Evolutionary conservation across 1,140 invertebrate species (phyloP), one percentile per base, ranked within the genome.

Genomic region (Cyrtorhinus lividipennis): DNA sequence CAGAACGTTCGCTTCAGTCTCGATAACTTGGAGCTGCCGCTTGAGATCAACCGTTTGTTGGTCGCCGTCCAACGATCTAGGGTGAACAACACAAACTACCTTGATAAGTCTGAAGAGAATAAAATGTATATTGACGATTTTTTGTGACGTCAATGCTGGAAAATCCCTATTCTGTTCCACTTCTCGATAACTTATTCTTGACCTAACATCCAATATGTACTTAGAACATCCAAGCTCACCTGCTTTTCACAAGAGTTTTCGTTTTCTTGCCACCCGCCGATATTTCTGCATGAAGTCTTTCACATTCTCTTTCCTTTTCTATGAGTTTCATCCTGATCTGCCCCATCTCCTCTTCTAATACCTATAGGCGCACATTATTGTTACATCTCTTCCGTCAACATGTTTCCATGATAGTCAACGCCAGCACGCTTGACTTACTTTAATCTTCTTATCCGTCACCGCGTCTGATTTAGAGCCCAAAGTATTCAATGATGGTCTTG

Each of bases 251-350:
- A 68, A 80, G 72, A 27, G 76, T 77, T 71, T 83, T 82, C 22
- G 78, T 76, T 73, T 81, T 80, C 71, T 81, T 81, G 67, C 83
- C 79, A 18, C 77, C 75, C 12, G 82, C 60, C 65, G 78, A 80
- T 18, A 88, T 70, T 74, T 90, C 85, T 1, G 83, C 79, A 66
- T 86, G 79, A 46, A 91, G 72, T 62, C 83, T 77, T 75, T 90
- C 86, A 69, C 85, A 82, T 67, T 88, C 85, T 69, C 86, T 77
- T 72, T 92, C 88, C 71, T 90, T 91, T 74, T 91, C 88, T 61
- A 87, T 83, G 1, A 92, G 69, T 71, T 87, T 87, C 69, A 84
- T 84, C 65, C 85, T 77, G 18, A 90, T 72, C 67, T 86, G 81
- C 46, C 77, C 77, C 46, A 85, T 79, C 77, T 90, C 86, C 65